Conservation (phyloP, 2,797 vertebrate genomes). For the Leptodactylus fallax region DNA sequence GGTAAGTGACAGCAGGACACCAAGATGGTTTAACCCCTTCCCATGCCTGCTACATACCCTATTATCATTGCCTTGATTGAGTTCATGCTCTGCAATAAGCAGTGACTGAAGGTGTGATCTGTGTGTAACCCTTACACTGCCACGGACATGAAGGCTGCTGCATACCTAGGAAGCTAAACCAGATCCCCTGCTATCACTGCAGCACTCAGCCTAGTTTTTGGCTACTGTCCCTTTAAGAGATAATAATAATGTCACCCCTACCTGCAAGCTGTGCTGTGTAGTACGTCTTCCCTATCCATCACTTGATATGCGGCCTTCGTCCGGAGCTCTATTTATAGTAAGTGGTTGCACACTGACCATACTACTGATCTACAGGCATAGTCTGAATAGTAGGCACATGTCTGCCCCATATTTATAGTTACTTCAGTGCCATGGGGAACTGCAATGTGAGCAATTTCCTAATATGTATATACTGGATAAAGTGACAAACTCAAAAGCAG, state of each 20-base stretch:
- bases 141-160: neutral
- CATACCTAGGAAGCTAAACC: no score
- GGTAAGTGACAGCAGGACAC: conserved; percentile 23
- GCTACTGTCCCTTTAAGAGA: conserved; percentile 10
- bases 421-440: neutral
- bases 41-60: neutral
- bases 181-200: neutral
- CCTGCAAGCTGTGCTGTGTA: neutral
- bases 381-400: neutral
- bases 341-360: neutral
- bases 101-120: neutral
- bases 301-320: neutral
- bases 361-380: no score
- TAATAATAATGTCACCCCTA: neutral
- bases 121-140: conserved; percentile 1
- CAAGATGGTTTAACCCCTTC: neutral
- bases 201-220: neutral
- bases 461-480: no score
- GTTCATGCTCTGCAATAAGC: no score
- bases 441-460: neutral
- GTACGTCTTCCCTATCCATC: no score
- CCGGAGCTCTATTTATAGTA: neutral
- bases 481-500: no score
- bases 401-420: neutral
- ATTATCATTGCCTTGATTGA: no score